phyloP scores from a whole-genome alignment of 2,113 vertebrate species.

The Solea solea region DNA sequence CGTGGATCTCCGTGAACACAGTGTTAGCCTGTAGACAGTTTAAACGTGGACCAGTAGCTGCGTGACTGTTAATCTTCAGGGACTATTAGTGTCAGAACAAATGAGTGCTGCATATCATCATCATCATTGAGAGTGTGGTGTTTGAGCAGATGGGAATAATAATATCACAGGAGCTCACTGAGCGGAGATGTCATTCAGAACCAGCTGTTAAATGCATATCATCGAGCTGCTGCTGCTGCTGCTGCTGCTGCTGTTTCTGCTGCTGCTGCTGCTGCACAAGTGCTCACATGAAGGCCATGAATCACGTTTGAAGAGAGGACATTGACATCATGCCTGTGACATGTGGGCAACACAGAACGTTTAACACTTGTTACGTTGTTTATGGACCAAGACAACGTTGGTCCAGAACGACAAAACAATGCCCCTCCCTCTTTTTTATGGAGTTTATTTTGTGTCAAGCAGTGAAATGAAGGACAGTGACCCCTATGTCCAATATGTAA shows the following conservation, averaged over 20 bases:
- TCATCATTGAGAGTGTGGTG: constrained; percentile 6
- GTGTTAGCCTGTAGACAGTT: constrained; percentile 11
- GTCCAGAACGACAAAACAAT: not conserved
- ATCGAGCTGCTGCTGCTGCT: not conserved
- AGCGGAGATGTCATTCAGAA: constrained; percentile 27
- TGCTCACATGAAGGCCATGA: constrained; percentile 13
- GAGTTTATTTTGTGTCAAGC: not conserved
- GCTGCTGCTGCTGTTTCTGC: too few species aligned
- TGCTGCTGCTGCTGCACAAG: not conserved
- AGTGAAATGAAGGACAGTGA: constrained; percentile 3
- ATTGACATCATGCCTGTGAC: not conserved
- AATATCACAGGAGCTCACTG: constrained; percentile 11
- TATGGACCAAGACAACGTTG: not conserved
- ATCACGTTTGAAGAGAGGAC: constrained; percentile 3
- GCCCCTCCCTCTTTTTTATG: too few species aligned
- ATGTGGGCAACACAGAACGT: not conserved
- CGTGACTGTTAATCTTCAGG: constrained; percentile 39
- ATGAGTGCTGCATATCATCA: constrained; percentile 20
- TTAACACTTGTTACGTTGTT: not conserved
- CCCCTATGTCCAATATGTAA: constrained; percentile 18
- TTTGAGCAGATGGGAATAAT: constrained; percentile 36
- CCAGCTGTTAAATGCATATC: constrained; percentile 22
- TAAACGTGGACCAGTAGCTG: constrained; percentile 29
- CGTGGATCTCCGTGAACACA: too few species aligned
- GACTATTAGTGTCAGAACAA: constrained; percentile 43